phyloP scores from a whole-genome alignment of 2,113 vertebrate genomes.

The Chelonoidis abingdonii region DNA sequence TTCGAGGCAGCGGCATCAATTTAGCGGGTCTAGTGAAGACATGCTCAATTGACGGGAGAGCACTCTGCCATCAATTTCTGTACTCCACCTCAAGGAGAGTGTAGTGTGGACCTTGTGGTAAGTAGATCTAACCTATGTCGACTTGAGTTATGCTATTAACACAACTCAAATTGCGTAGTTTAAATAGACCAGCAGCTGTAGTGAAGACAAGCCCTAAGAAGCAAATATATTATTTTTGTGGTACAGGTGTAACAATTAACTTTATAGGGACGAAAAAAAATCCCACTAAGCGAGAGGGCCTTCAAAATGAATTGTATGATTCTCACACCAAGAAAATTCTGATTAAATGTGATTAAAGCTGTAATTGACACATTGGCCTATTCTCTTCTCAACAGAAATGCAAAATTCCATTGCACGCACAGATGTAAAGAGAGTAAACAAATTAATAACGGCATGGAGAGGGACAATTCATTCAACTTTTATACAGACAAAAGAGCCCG shows the following conservation, averaged over 20 bases:
- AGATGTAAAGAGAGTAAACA: neutral
- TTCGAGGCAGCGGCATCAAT: too few species aligned
- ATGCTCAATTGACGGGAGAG: too few species aligned
- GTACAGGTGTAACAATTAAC: neutral
- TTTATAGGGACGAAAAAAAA: neutral
- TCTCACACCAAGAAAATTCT: neutral
- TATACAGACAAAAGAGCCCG: neutral
- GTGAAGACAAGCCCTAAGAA: neutral
- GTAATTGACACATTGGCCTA: neutral
- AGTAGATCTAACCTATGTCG: too few species aligned
- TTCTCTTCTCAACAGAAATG: neutral
- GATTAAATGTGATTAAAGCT: accelerated
- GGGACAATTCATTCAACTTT: neutral
- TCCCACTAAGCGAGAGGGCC: too few species aligned
- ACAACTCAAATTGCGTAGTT: too few species aligned
- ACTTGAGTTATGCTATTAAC: too few species aligned
- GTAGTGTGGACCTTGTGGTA: too few species aligned
- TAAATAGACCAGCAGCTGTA: too few species aligned
- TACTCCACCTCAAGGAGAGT: too few species aligned
- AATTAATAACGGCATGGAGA: neutral
- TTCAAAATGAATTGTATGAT: neutral
- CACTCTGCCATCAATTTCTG: too few species aligned
- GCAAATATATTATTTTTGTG: neutral
- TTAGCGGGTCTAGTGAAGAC: too few species aligned
- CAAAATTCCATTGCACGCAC: accelerated